phyloP scores from a whole-genome alignment of 2,888 invertebrate species.

The Platycheirus rosarum region DNA sequence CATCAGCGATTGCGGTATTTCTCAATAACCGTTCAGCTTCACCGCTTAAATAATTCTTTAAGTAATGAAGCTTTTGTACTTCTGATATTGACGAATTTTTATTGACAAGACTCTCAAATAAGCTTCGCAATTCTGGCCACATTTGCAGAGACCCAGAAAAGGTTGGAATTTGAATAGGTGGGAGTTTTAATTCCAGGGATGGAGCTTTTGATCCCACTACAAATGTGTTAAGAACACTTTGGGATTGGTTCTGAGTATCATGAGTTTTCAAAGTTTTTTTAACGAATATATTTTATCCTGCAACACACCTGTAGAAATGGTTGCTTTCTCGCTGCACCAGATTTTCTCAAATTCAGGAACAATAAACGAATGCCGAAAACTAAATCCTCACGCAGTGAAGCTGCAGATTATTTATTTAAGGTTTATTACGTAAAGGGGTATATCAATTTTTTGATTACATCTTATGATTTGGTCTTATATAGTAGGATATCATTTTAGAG shows the following conservation, averaged over 20 bases:
- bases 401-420: too few species aligned
- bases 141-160: constrained; percentile 4
- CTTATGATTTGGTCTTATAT: too few species aligned
- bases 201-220: not conserved
- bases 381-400: too few species aligned
- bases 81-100: not conserved
- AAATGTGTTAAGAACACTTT: constrained; percentile 1
- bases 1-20: constrained; percentile 15
- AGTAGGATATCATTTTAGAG: too few species aligned
- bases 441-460: too few species aligned
- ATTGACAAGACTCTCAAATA: not conserved
- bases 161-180: constrained; percentile 5
- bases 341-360: too few species aligned
- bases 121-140: constrained; percentile 3
- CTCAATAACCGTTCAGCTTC: constrained; percentile 1
- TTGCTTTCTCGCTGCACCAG: too few species aligned
- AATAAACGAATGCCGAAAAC: too few species aligned
- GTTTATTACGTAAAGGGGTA: too few species aligned
- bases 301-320: too few species aligned
- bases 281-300: too few species aligned
- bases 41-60: constrained; percentile 9
- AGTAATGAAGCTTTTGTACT: not conserved
- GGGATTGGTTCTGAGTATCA: not conserved
- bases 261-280: too few species aligned
- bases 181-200: constrained; percentile 4